phyloP scores from a whole-genome alignment of 35 echinoderm and acorn worm genomes.

The Anneissia japonica region DNA sequence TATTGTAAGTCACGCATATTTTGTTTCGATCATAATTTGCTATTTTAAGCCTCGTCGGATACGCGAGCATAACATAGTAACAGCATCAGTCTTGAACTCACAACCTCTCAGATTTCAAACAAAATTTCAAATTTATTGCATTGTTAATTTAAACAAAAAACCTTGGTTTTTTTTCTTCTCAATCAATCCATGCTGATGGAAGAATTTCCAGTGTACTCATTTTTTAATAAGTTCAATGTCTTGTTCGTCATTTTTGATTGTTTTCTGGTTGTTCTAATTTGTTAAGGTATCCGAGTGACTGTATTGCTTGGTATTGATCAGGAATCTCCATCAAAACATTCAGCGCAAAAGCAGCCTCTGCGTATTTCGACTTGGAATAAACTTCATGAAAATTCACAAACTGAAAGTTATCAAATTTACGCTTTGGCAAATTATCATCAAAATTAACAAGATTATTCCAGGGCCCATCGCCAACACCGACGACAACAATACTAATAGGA shows the following conservation, averaged over 20 bases:
- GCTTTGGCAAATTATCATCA: constrained; percentile 71
- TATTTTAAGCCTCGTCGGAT: too few species aligned
- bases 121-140: too few species aligned
- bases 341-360: constrained; percentile 76
- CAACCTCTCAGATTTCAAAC: too few species aligned
- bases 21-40: too few species aligned
- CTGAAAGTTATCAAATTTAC: constrained; percentile 95
- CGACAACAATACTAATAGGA: constrained; percentile 83
- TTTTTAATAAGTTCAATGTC: too few species aligned
- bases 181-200: too few species aligned
- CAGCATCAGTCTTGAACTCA: too few species aligned
- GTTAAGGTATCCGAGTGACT: constrained; percentile 63
- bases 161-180: too few species aligned
- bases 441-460: constrained; percentile 73
- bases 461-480: constrained; percentile 87
- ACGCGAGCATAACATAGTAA: too few species aligned
- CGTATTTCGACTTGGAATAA: constrained; percentile 63
- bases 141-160: too few species aligned
- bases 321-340: constrained; percentile 94
- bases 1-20: too few species aligned
- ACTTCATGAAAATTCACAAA: constrained; percentile 95
- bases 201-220: too few species aligned
- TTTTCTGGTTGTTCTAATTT: background rate
- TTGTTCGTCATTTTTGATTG: background rate
- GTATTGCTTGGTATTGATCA: constrained; percentile 86